Conservation (phyloP, 1,140 invertebrate species). For the Linepithema humile region DNA sequence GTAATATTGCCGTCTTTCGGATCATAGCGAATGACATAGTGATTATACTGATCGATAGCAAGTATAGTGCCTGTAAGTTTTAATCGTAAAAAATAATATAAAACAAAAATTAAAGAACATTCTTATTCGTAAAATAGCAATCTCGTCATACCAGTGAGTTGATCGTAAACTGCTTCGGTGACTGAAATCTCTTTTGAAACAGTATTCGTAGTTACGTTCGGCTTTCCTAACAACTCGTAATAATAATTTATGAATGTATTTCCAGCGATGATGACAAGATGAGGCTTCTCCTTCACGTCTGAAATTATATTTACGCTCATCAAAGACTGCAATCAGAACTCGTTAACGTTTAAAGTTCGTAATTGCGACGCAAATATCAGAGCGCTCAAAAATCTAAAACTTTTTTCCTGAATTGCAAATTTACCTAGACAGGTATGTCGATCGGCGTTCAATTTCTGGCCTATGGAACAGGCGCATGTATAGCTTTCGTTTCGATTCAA, state of each 20-base stretch:
- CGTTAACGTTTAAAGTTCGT: too few relatives aligned
- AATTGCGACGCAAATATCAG: too few relatives aligned
- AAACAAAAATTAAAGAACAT: neutral
- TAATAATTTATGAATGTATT: conserved; percentile 77
- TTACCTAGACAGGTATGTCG: conserved; percentile 85
- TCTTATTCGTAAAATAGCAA: neutral
- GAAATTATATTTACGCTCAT: conserved; percentile 43
- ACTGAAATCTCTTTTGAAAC: conserved; percentile 51
- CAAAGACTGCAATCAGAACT: too few relatives aligned
- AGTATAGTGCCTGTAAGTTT: conserved; percentile 65
- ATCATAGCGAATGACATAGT: conserved; percentile 75
- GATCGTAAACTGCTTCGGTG: conserved; percentile 74
- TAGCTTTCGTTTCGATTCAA: conserved; percentile 86
- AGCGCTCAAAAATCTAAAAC: neutral
- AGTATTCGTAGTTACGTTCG: too few relatives aligned
- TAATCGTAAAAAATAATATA: neutral
- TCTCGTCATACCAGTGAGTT: conserved; percentile 71
- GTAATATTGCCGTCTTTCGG: conserved; percentile 77
- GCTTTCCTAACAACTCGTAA: conserved; percentile 79
- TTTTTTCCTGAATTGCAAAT: neutral
- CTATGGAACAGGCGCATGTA: conserved; percentile 91
- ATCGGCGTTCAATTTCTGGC: conserved; percentile 85
- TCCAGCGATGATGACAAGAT: conserved; percentile 72
- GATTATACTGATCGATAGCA: conserved; percentile 48
- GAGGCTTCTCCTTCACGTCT: conserved; percentile 59